phyloP scores from a whole-genome alignment of 1,140 invertebrate species.

The Zaprionus ornatus region DNA sequence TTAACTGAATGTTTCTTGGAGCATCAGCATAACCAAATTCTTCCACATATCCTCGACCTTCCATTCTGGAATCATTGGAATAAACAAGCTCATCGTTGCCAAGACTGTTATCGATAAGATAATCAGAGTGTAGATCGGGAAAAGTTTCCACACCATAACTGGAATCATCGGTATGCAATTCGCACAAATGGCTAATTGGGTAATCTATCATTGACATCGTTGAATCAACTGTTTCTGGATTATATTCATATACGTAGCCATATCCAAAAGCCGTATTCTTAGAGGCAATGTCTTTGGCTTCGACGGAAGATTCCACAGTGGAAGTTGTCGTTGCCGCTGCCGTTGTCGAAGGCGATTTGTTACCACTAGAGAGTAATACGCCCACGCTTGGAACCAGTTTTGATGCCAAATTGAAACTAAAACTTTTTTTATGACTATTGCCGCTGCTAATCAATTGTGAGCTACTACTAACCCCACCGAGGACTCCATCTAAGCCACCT shows the following conservation, averaged over 20 bases:
- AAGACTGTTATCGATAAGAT: constrained; percentile 21
- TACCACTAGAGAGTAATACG: constrained; percentile 49
- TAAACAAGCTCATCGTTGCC: constrained; percentile 10
- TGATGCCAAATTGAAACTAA: constrained; percentile 71
- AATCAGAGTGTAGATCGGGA: constrained; percentile 4
- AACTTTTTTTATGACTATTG: constrained; percentile 55
- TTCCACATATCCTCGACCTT: constrained; percentile 18
- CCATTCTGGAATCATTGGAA: background rate
- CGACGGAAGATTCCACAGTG: background rate
- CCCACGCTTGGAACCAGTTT: constrained; percentile 74
- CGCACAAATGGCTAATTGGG: background rate
- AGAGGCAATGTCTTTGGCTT: background rate
- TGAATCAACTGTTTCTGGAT: background rate
- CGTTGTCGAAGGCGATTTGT: constrained; percentile 9
- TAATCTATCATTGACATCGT: background rate
- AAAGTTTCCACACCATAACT: background rate
- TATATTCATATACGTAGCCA: constrained; percentile 8
- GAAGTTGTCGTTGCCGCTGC: background rate
- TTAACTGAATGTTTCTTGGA: background rate
- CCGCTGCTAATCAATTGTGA: constrained; percentile 30
- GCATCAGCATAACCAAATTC: constrained; percentile 51
- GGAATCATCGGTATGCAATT: background rate
- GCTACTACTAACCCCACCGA: constrained; percentile 51
- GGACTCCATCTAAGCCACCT: constrained; percentile 70
- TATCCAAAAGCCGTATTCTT: constrained; percentile 9